These are phyloP conservation scores for Parambassis ranga DNA, from an alignment of 2,797 vertebrate genomes.

Conservation along the genomic window DNA sequence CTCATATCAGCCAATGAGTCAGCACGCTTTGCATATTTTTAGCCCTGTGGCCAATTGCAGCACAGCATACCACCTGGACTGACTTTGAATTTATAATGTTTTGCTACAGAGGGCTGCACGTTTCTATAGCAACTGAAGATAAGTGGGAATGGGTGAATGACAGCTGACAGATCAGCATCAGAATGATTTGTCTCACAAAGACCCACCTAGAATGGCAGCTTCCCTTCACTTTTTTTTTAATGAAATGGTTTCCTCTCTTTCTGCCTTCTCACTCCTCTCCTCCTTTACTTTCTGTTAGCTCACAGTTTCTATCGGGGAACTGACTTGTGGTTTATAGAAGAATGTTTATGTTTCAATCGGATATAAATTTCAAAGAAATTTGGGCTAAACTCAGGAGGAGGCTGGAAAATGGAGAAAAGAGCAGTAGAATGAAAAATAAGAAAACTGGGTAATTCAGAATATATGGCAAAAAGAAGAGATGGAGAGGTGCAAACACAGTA, in stretches of 20 bases:
- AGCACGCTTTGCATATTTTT: constrained; percentile 66
- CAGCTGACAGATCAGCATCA: constrained; percentile 56
- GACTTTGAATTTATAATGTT: constrained; percentile 41
- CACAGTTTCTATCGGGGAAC: constrained; percentile 24
- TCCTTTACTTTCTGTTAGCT: neutral
- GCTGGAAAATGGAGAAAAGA: neutral
- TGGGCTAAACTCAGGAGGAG: constrained; percentile 3
- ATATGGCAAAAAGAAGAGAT: constrained; percentile 19
- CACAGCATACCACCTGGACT: constrained; percentile 43
- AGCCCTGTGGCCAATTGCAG: constrained; percentile 53
- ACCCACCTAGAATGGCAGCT: constrained; percentile 22
- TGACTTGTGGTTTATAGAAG: constrained; percentile 34
- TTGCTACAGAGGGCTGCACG: neutral
- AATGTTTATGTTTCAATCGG: constrained; percentile 46
- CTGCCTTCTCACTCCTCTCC: neutral
- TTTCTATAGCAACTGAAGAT: constrained; percentile 48
- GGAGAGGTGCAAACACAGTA: constrained; percentile 15
- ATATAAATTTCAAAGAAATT: constrained; percentile 57
- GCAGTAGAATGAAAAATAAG: constrained; percentile 13
- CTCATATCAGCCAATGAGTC: constrained; percentile 60
- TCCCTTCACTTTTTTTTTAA: constrained; percentile 11
- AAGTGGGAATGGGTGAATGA: constrained; percentile 49
- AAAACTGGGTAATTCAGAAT: neutral
- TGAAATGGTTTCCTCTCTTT: constrained; percentile 6
- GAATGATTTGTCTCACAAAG: constrained; percentile 38